phyloP scores from a whole-genome alignment of 2,888 invertebrate genomes.

The Oxyteleia sp. region DNA sequence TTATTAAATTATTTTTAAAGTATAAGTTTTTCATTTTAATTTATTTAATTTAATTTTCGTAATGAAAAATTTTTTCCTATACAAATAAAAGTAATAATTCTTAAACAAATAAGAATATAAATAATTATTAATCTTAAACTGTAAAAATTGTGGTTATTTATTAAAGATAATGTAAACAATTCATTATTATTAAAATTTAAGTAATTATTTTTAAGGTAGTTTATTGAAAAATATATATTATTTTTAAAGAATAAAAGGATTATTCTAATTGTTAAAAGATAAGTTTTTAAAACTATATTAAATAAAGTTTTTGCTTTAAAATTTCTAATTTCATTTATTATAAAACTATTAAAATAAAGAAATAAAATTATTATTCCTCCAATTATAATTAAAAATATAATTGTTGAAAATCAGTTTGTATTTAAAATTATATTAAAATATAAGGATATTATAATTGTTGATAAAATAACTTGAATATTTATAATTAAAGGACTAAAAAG shows the following conservation, averaged over 20 bases:
- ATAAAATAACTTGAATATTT: slow-evolving; percentile 86
- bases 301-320: slow-evolving; percentile 76
- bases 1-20: slow-evolving; percentile 86
- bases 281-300: slow-evolving; percentile 77
- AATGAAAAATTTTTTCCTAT: slow-evolving; percentile 89
- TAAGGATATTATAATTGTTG: slow-evolving; percentile 89
- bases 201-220: no score
- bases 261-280: slow-evolving; percentile 45
- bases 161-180: no score
- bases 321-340: slow-evolving; percentile 89
- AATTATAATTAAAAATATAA: slow-evolving; percentile 90
- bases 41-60: slow-evolving; percentile 84
- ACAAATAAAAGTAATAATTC: slow-evolving; percentile 89
- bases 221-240: no score
- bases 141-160: slow-evolving; percentile 39
- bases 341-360: slow-evolving; percentile 89
- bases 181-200: slow-evolving; percentile 41
- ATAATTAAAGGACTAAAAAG: slow-evolving; percentile 21
- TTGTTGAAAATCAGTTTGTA: slow-evolving; percentile 89
- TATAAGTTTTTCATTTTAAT: slow-evolving; percentile 60
- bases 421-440: slow-evolving; percentile 81
- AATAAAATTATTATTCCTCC: slow-evolving; percentile 91
- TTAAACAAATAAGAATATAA: slow-evolving; percentile 89
- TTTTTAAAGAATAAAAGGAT: neutral
- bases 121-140: slow-evolving; percentile 83